Evolutionary conservation across 2,888 invertebrate genomes (phyloP).

Genomic region (Brassicogethes aeneus): DNA sequence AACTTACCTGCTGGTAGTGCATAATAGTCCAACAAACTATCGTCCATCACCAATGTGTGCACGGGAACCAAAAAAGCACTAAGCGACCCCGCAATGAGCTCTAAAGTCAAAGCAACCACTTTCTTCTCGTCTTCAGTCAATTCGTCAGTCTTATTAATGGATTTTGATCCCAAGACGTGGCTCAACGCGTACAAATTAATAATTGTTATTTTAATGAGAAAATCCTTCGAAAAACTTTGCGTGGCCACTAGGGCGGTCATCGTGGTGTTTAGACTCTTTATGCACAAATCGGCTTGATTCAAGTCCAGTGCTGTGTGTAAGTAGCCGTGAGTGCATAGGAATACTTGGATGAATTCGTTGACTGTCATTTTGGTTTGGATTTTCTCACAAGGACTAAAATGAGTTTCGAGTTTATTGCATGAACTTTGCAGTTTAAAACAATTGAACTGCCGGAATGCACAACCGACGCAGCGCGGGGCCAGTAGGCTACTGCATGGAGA

Average conservation of each 20-base stretch:
- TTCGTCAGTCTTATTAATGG: slow-evolving; percentile 37
- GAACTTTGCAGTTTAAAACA: too few relatives aligned
- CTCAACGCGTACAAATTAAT: slow-evolving; percentile 67
- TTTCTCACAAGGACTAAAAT: slow-evolving; percentile 39
- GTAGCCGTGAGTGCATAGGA: slow-evolving; percentile 55
- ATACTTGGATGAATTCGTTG: slow-evolving; percentile 49
- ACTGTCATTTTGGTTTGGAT: slow-evolving; percentile 51
- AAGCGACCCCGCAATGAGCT: slow-evolving; percentile 56
- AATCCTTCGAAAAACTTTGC: slow-evolving; percentile 65
- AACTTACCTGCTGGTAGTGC: slow-evolving; percentile 59
- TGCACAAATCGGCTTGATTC: slow-evolving; percentile 51
- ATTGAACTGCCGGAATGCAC: neutral
- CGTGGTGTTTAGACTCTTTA: slow-evolving; percentile 58
- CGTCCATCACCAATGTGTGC: slow-evolving; percentile 58
- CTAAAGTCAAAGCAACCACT: slow-evolving; percentile 49
- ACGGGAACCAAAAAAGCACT: slow-evolving; percentile 62
- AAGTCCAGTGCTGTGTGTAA: slow-evolving; percentile 47
- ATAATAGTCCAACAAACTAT: slow-evolving; percentile 51
- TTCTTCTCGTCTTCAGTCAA: slow-evolving; percentile 50
- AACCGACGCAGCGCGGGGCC: too few relatives aligned
- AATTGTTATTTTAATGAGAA: slow-evolving; percentile 66
- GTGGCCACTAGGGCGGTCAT: slow-evolving; percentile 70
- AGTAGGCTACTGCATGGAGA: too few relatives aligned
- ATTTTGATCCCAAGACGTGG: slow-evolving; percentile 46
- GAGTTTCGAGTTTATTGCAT: too few relatives aligned